A percentile compares a stretch with the other conserved stretches of the same genome.
phyloP scores from a whole-genome alignment of 1,140 invertebrate genomes.

The Neoseiulus cucumeris region DNA sequence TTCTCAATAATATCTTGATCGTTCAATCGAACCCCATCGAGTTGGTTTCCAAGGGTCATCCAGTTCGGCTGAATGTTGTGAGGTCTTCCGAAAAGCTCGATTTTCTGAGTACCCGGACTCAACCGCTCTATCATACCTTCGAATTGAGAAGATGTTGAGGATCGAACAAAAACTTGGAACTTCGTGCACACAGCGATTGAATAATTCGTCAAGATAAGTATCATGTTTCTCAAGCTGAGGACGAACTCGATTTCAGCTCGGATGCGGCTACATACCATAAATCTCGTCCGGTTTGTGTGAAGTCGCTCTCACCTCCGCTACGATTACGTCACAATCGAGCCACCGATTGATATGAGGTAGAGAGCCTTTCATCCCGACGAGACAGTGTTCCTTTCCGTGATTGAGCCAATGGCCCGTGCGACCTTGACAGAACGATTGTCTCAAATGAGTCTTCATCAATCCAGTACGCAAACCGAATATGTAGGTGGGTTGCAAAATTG shows the following conservation, averaged over 20 bases:
- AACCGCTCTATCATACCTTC: constrained; percentile 35
- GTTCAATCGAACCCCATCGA: constrained; percentile 76
- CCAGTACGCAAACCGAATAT: no score
- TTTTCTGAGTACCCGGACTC: constrained; percentile 70
- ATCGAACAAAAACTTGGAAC: no score
- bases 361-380: constrained; percentile 88
- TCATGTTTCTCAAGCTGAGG: neutral
- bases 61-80: constrained; percentile 97
- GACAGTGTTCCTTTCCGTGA: constrained; percentile 94
- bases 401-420: constrained; percentile 94
- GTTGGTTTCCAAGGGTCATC: constrained; percentile 87
- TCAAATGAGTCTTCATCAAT: no score
- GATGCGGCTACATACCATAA: constrained; percentile 41
- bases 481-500: no score
- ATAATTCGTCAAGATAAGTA: neutral
- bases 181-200: no score
- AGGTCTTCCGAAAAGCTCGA: constrained; percentile 86
- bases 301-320: constrained; percentile 88
- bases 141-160: neutral
- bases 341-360: constrained; percentile 51
- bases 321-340: constrained; percentile 91
- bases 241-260: neutral
- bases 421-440: constrained; percentile 24
- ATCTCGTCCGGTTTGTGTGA: constrained; percentile 97
- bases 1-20: constrained; percentile 74